Evolutionary conservation across 2,888 invertebrate species (phyloP).

Genomic region (Drosophila fungiperda): DNA sequence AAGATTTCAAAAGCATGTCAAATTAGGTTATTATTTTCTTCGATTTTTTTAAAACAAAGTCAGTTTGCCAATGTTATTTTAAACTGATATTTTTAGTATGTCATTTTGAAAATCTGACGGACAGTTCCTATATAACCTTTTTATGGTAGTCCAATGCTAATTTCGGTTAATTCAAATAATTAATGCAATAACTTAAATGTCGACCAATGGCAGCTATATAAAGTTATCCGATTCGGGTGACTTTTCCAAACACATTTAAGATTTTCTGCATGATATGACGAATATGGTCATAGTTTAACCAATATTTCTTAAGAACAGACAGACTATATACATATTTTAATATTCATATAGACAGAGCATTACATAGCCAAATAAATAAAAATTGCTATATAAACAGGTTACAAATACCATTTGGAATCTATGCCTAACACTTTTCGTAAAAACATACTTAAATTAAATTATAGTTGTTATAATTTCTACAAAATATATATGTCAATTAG

Average conservation of each 20-base stretch:
- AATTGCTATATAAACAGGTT: neutral
- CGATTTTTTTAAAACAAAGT: neutral
- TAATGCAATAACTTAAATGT: neutral
- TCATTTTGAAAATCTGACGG: neutral
- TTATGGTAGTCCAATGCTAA: neutral
- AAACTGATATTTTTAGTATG: neutral
- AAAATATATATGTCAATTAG: neutral
- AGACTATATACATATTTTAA: neutral
- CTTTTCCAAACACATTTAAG: neutral
- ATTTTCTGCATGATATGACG: neutral
- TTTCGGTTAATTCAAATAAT: neutral
- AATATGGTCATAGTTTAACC: neutral
- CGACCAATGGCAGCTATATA: neutral
- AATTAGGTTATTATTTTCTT: neutral
- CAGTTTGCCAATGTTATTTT: neutral
- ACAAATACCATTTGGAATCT: neutral
- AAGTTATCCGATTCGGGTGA: neutral
- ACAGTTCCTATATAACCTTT: neutral
- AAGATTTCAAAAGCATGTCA: neutral
- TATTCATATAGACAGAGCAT: neutral
- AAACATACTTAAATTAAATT: neutral
- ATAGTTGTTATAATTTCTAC: neutral
- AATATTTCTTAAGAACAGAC: neutral
- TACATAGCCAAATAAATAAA: neutral
- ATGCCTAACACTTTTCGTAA: neutral